Evolutionary conservation across 2,888 invertebrate species (phyloP).

Genomic region (Philonicus albiceps): DNA sequence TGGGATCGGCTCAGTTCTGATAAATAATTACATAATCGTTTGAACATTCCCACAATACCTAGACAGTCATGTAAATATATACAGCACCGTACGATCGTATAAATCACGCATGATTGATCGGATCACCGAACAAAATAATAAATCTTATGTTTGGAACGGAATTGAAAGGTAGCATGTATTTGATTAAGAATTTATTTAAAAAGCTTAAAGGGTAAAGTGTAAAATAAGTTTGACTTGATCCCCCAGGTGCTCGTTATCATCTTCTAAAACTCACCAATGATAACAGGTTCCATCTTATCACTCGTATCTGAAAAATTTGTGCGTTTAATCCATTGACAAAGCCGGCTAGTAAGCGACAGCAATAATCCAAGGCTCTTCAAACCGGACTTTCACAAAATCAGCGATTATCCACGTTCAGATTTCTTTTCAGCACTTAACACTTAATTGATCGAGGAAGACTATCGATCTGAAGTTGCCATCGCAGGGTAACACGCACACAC

Average conservation of each 20-base stretch:
- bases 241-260: neutral
- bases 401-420: conserved; percentile 16
- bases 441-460: neutral
- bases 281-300: conserved; percentile 39
- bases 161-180: neutral
- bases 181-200: neutral
- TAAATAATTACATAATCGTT: neutral
- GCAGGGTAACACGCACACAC: neutral
- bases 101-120: neutral
- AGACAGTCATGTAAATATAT: neutral
- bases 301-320: neutral
- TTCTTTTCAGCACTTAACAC: neutral
- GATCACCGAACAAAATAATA: neutral
- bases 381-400: neutral
- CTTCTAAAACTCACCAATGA: conserved; percentile 14
- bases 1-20: neutral
- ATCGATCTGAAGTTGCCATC: conserved; percentile 1
- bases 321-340: conserved; percentile 30
- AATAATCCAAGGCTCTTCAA: neutral
- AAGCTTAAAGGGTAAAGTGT: neutral
- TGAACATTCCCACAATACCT: neutral
- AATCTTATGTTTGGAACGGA: neutral
- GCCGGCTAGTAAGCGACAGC: neutral
- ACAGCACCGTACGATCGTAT: neutral
- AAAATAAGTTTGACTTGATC: neutral